Conservation (phyloP, 2,797 vertebrate species). For the Miichthys miiuy region DNA sequence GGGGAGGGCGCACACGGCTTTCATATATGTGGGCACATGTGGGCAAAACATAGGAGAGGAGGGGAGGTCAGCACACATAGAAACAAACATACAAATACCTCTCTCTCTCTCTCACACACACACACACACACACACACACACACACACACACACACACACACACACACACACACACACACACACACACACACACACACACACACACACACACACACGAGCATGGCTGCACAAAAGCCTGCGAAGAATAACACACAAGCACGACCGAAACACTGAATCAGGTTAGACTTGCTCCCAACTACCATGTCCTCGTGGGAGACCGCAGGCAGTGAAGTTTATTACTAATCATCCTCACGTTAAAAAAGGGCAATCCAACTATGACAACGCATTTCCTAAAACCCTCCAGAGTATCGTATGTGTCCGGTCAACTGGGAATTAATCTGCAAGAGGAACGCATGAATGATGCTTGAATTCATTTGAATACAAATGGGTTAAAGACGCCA, state of each 20-base stretch:
- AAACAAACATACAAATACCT: conserved; percentile 42
- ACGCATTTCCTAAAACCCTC: conserved; percentile 57
- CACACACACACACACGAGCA: conserved; percentile 42
- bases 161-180: conserved; percentile 41
- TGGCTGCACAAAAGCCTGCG: conserved; percentile 44
- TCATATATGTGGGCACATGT: conserved; percentile 43
- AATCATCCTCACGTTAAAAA: conserved; percentile 65
- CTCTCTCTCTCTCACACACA: conserved; percentile 34
- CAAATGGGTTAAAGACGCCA: conserved; percentile 60
- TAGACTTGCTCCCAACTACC: conserved; percentile 55
- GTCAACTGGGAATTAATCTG: conserved; percentile 60
- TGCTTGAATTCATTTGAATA: conserved; percentile 67
- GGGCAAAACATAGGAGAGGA: conserved; percentile 43
- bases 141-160: conserved; percentile 48
- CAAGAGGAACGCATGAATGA: conserved; percentile 37
- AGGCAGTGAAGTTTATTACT: conserved; percentile 61
- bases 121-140: conserved; percentile 46
- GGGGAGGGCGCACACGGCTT: not conserved
- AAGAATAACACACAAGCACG: conserved; percentile 43
- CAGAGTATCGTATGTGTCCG: conserved; percentile 48
- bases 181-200: conserved; percentile 44
- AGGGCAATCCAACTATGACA: conserved; percentile 60
- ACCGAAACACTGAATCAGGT: conserved; percentile 58
- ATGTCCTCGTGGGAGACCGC: conserved; percentile 59
- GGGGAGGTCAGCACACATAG: conserved; percentile 36